Base-by-base conservation (phyloP, 1,140 invertebrate species). In the Lucilia sericata region DNA sequence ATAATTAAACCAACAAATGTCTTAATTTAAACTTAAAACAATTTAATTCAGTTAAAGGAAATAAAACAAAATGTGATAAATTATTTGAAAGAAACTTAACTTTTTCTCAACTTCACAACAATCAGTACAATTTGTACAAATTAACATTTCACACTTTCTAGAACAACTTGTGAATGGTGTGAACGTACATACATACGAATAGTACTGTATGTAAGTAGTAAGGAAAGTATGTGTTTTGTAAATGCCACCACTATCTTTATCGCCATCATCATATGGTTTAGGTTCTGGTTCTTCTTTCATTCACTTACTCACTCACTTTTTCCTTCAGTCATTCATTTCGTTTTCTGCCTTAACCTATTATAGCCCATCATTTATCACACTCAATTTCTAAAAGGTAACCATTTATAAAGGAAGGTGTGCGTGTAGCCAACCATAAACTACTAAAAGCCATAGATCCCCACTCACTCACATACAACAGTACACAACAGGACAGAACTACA, bases 381-480 rank as follows among this genome's bases (percentile, higher is more conserved):
- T 80, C 76, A 80, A 80, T 80, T 80, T 80, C 42, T 49, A 80
- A 80, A 80, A 80, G 42, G 42, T 49, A 80, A 80, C 36, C 76
- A 80, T 80, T 80, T 80, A 80, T 80, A 21, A 30, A 49, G 13
- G 42, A 49, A 80, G 76, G 76, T 80, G 76, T 80, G 76, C 76
- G 42, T 80, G 76, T 49, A 78, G 75, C 76, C 76, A 80, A 80
- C 76, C 76, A 51, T 80, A 80, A 80, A 80, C 76, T 42, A 80
- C 42, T 70, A 70, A 70, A 70, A 70, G 65, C 65, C 65, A 70
- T 70, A 70, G 65, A 70, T 70, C 65, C 65, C 19, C 19, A 19
- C 25, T 30, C 25, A 30, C 25, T 30, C 25, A 30, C 25, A 30
- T 30, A 30, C 21, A 70, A 8, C n/a, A 7, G 1, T 25, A 25